Percentiles rank a stretch among this genome's conserved stretches.
These are phyloP conservation scores for Heliopora coerulea DNA, from an alignment of 92 coral and sea anemone genomes.

Conservation along the genomic window DNA sequence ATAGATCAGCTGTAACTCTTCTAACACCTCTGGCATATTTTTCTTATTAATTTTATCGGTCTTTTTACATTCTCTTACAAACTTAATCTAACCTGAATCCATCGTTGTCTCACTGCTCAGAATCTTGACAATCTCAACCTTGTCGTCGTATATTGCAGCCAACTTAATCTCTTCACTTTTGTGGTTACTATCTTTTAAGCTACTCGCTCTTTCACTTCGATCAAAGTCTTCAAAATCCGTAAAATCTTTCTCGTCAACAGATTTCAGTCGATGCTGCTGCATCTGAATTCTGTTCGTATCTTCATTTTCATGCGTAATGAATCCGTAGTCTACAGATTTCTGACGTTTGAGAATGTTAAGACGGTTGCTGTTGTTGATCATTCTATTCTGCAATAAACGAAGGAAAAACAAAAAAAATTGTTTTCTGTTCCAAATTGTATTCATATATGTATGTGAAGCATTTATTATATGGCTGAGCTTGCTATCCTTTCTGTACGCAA, in stretches of 20 bases:
- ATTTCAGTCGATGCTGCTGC: conserved; percentile 13
- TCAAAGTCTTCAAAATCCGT: not conserved
- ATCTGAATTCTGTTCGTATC: not conserved
- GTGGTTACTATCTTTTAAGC: not conserved
- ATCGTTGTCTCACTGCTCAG: conserved; percentile 4
- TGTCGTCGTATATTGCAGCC: conserved; percentile 29
- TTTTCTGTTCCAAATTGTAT: no score
- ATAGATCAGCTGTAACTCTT: no score
- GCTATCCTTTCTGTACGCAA: no score
- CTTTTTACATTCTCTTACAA: no score
- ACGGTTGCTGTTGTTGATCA: no score
- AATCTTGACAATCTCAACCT: conserved; percentile 16
- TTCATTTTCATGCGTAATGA: not conserved
- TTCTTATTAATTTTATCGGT: no score
- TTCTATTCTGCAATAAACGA: no score
- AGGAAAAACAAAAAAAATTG: no score
- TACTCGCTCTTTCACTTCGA: not conserved
- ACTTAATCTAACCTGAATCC: conserved; percentile 2
- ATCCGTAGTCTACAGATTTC: conserved; percentile 1
- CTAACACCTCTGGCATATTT: no score
- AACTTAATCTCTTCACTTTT: conserved; percentile 4
- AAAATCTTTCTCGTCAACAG: conserved; percentile 31
- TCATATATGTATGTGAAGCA: no score
- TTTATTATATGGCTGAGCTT: no score
- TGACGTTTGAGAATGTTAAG: not conserved